Percentiles rank a stretch among this genome's conserved stretches.
phyloP scores from a whole-genome alignment of 2,797 vertebrate genomes.

The Gallirallus australis region DNA sequence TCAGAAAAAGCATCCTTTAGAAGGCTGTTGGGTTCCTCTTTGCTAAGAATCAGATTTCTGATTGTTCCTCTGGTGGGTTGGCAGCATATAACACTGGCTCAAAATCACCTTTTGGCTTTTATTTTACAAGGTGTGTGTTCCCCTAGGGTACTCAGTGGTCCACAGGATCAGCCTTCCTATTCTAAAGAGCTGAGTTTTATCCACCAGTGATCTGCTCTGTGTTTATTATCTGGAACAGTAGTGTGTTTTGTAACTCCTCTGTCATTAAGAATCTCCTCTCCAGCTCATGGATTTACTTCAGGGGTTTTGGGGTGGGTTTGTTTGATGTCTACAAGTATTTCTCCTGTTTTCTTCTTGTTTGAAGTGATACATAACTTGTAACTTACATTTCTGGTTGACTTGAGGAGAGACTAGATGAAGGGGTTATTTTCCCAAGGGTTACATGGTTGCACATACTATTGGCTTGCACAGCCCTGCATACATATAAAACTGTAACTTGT shows the following conservation, averaged over 20 bases:
- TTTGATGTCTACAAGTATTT: background rate
- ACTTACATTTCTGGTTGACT: background rate
- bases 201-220: background rate
- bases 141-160: background rate
- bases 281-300: background rate
- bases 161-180: background rate
- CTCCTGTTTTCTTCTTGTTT: background rate
- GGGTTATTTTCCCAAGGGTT: background rate
- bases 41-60: background rate
- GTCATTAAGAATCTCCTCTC: background rate
- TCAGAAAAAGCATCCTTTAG: background rate
- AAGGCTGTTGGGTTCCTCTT: background rate
- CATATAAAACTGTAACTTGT: background rate
- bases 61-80: background rate
- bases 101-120: background rate
- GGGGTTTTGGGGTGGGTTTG: background rate
- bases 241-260: background rate
- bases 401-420: background rate
- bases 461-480: background rate
- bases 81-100: background rate
- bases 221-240: background rate
- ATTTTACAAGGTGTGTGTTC: background rate
- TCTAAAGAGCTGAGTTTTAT: background rate
- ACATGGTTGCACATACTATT: background rate
- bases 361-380: background rate